phyloP scores from a whole-genome alignment of 1,140 invertebrate species.

The Globodera ellingtonae region DNA sequence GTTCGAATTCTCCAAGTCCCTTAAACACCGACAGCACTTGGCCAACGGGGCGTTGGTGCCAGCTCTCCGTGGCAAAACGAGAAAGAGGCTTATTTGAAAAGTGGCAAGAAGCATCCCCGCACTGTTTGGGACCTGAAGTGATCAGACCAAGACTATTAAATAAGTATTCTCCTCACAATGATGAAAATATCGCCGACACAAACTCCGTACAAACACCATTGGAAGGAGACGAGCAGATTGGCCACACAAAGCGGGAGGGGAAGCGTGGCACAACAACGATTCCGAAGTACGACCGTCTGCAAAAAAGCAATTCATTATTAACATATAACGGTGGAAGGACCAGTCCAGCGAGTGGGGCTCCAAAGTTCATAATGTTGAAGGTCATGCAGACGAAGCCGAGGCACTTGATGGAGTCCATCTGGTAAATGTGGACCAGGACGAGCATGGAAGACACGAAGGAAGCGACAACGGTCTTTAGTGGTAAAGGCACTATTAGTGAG shows the following conservation, averaged over 20 bases:
- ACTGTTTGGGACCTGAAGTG: slow-evolving; percentile 55
- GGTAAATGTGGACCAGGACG: slow-evolving; percentile 50
- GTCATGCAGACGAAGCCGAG: slow-evolving; percentile 61
- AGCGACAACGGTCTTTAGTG: slow-evolving; percentile 31
- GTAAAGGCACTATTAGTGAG: slow-evolving; percentile 1
- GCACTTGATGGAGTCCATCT: slow-evolving; percentile 31
- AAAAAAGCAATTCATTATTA: slow-evolving; percentile 28
- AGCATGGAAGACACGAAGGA: slow-evolving; percentile 44
- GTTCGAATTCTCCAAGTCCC: slow-evolving; percentile 30
- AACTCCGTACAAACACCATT: slow-evolving; percentile 64
- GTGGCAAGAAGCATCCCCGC: slow-evolving; percentile 58
- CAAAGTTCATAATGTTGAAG: slow-evolving; percentile 65
- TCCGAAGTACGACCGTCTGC: slow-evolving; percentile 50
- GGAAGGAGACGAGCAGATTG: slow-evolving; percentile 61
- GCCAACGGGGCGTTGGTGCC: slow-evolving; percentile 44
- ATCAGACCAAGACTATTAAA: neutral
- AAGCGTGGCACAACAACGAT: slow-evolving; percentile 52
- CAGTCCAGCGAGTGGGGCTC: slow-evolving; percentile 61
- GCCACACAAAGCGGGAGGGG: slow-evolving; percentile 62
- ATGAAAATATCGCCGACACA: slow-evolving; percentile 59
- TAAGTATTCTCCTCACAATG: slow-evolving; percentile 46
- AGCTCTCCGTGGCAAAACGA: slow-evolving; percentile 50
- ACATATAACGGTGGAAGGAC: slow-evolving; percentile 4
- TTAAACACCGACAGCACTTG: slow-evolving; percentile 36
- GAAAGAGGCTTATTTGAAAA: slow-evolving; percentile 61